Evolutionary conservation across 2,888 invertebrate genomes (phyloP).

Genomic region (Tenthredo scrophulariae): DNA sequence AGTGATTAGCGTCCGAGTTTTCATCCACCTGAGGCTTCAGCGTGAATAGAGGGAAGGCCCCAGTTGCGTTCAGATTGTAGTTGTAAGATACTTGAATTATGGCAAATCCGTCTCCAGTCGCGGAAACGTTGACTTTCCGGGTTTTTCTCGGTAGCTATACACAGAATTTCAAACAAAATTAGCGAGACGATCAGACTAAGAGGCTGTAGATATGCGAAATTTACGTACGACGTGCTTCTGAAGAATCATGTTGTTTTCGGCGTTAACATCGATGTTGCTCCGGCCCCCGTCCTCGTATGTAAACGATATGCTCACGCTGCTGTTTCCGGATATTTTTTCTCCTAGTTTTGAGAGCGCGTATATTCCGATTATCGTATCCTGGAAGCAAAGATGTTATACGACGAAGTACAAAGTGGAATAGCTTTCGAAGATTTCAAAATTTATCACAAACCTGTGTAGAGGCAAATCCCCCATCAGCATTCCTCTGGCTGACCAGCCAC

Average conservation of each 20-base stretch:
- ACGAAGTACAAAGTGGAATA: not conserved
- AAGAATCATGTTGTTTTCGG: conserved; percentile 89
- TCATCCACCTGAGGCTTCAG: conserved; percentile 92
- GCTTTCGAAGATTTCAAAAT: not conserved
- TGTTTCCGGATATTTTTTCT: conserved; percentile 80
- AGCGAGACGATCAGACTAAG: not conserved
- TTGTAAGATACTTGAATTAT: conserved; percentile 89
- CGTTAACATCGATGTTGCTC: conserved; percentile 85
- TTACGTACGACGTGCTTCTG: conserved; percentile 87
- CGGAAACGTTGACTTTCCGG: conserved; percentile 86
- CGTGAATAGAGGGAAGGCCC: conserved; percentile 92
- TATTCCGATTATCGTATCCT: conserved; percentile 89
- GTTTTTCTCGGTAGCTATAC: conserved; percentile 80
- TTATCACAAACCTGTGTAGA: conserved; percentile 81
- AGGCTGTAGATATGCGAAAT: not conserved
- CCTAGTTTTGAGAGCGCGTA: conserved; percentile 86
- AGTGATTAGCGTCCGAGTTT: conserved; percentile 86
- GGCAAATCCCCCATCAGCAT: conserved; percentile 85
- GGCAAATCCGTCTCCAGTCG: conserved; percentile 90
- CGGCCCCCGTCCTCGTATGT: conserved; percentile 80
- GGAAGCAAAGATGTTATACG: conserved; percentile 57
- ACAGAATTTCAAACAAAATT: not conserved
- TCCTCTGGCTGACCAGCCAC: conserved; percentile 87
- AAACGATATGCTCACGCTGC: conserved; percentile 81
- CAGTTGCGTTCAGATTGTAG: conserved; percentile 92